Percentiles rank a stretch among this genome's conserved stretches.
These are phyloP conservation scores for Globodera rostochiensis DNA, from an alignment of 1,140 invertebrate species.

Conservation along the genomic window DNA sequence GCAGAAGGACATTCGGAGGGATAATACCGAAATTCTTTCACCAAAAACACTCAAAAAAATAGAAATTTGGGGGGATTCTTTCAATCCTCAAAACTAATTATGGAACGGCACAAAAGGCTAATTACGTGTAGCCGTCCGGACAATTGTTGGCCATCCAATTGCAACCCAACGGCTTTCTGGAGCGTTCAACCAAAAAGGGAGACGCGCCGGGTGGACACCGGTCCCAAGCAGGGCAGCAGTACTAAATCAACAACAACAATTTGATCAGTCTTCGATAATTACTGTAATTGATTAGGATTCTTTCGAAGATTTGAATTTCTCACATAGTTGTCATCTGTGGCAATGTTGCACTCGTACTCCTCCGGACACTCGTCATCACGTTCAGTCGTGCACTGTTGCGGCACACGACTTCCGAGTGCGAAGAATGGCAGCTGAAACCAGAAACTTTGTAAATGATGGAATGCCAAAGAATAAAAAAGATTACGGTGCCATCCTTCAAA, in stretches of 20 bases:
- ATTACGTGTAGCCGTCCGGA: slow-evolving; percentile 60
- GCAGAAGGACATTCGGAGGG: background rate
- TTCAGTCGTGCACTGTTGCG: slow-evolving; percentile 44
- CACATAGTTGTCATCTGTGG: slow-evolving; percentile 44
- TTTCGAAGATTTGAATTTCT: background rate
- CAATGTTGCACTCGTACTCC: slow-evolving; percentile 52
- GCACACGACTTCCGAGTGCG: slow-evolving; percentile 53
- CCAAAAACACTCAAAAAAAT: no score
- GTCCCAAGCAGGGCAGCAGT: slow-evolving; percentile 57
- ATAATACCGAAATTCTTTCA: background rate
- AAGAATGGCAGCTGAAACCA: slow-evolving; percentile 45
- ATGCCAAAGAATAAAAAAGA: background rate
- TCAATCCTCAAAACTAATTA: no score
- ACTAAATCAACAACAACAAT: slow-evolving; percentile 3
- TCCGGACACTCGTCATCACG: slow-evolving; percentile 55
- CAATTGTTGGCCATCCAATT: slow-evolving; percentile 62
- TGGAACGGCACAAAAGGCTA: background rate
- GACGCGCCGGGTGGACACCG: slow-evolving; percentile 49
- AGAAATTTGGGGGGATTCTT: no score
- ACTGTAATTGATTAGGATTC: background rate
- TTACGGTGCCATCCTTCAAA: slow-evolving; percentile 38
- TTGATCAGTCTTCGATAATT: no score
- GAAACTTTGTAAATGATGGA: background rate
- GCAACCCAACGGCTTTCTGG: slow-evolving; percentile 53
- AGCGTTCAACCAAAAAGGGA: slow-evolving; percentile 54